Evolutionary conservation across 2,113 vertebrate species (phyloP).

Genomic region (Noctilio leporinus): DNA sequence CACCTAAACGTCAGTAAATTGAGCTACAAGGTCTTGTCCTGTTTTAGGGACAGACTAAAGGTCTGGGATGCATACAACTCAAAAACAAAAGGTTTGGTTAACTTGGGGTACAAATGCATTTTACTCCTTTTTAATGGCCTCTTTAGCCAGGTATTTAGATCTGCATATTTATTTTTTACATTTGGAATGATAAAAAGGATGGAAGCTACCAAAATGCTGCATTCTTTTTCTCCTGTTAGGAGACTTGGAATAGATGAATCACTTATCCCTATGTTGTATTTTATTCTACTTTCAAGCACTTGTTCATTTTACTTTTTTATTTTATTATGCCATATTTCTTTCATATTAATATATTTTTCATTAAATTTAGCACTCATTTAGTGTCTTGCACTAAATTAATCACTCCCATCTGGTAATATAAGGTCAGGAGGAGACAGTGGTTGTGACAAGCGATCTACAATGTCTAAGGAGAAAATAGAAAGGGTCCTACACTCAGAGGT

Average conservation of each 20-base stretch:
- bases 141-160: background rate
- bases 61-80: slow-evolving; percentile 49
- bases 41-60: slow-evolving; percentile 36
- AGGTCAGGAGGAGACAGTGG: background rate
- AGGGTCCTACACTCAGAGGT: background rate
- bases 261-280: background rate
- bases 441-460: background rate
- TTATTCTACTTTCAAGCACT: background rate
- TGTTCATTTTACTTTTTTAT: background rate
- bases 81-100: slow-evolving; percentile 45
- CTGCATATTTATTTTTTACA: background rate
- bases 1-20: slow-evolving; percentile 54
- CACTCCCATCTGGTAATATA: background rate
- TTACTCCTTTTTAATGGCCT: background rate
- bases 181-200: background rate
- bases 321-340: background rate
- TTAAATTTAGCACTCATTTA: background rate
- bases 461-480: background rate
- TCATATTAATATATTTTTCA: background rate
- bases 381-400: background rate
- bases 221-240: background rate
- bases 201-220: background rate
- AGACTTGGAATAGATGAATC: background rate
- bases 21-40: slow-evolving; percentile 53
- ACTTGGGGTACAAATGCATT: slow-evolving; percentile 53